phyloP scores from a whole-genome alignment of 2,113 vertebrate genomes.

The Tonatia bakeri region DNA sequence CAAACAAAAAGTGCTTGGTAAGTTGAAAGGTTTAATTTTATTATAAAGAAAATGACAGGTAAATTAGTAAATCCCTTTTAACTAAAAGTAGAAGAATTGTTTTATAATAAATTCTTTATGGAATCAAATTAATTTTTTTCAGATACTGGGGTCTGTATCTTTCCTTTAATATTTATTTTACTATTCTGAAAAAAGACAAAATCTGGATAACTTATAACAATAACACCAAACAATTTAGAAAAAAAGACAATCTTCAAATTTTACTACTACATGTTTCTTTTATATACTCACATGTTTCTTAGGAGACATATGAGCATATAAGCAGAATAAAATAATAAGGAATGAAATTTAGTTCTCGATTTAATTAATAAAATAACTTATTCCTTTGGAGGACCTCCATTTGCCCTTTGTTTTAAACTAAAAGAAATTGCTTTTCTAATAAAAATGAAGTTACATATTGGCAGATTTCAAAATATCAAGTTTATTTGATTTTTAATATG shows the following conservation, averaged over 20 bases:
- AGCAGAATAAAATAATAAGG: neutral
- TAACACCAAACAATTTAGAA: neutral
- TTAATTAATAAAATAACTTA: neutral
- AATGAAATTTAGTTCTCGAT: neutral
- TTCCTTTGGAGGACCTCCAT: neutral
- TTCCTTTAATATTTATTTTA: neutral
- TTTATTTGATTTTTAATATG: neutral
- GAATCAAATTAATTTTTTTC: neutral
- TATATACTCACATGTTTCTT: too few species aligned
- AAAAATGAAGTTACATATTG: neutral
- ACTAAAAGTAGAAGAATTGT: constrained; percentile 28
- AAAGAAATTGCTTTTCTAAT: neutral
- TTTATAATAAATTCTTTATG: constrained; percentile 3
- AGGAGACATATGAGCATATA: neutral
- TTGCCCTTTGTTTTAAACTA: neutral
- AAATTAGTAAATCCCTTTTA: constrained; percentile 37
- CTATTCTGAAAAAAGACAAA: neutral
- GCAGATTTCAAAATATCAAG: constrained; percentile 4
- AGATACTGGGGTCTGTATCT: neutral
- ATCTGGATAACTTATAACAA: neutral
- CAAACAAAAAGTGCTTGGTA: neutral
- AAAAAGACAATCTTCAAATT: neutral
- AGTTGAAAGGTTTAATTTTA: constrained; percentile 25
- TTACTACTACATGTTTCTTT: neutral
- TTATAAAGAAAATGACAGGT: constrained; percentile 40